Percentiles rank a stretch among this genome's conserved stretches.
These are phyloP conservation scores for Dendrocopos noguchii DNA, from an alignment of 2,113 vertebrate genomes.

Conservation along the genomic window DNA sequence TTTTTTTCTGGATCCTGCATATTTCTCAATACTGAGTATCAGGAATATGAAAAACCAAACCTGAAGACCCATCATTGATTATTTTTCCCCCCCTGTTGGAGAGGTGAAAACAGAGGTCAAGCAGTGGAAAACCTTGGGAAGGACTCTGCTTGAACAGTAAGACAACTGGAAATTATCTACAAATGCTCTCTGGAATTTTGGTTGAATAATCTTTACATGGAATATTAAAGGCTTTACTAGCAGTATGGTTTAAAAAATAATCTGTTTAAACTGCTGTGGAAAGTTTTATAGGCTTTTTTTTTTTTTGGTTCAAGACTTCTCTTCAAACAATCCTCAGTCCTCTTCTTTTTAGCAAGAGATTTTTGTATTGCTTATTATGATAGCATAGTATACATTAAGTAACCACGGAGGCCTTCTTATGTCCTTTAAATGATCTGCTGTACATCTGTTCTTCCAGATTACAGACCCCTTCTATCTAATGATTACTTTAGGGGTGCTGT, in stretches of 20 bases:
- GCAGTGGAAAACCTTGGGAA: conserved; percentile 4
- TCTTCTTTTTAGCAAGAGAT: neutral
- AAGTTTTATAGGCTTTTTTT: neutral
- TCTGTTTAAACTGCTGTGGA: neutral
- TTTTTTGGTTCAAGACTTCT: neutral
- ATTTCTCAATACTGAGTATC: neutral
- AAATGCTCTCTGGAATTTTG: neutral
- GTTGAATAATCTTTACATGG: neutral
- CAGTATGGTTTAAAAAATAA: neutral
- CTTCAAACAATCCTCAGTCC: neutral
- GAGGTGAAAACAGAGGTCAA: neutral
- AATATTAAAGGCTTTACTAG: conserved; percentile 15
- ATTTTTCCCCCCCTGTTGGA: neutral
- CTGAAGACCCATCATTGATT: neutral
- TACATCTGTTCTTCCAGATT: neutral
- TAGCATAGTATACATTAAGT: neutral
- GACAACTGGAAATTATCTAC: neutral
- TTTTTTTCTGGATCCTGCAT: neutral
- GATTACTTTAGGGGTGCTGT: neutral
- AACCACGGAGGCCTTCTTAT: neutral
- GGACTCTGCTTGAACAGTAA: neutral
- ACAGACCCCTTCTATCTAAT: neutral
- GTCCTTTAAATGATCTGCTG: neutral
- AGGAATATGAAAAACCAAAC: neutral
- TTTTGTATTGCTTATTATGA: neutral